Conservation (phyloP, 2,888 invertebrate genomes). For the Sminthurides aquaticus region DNA sequence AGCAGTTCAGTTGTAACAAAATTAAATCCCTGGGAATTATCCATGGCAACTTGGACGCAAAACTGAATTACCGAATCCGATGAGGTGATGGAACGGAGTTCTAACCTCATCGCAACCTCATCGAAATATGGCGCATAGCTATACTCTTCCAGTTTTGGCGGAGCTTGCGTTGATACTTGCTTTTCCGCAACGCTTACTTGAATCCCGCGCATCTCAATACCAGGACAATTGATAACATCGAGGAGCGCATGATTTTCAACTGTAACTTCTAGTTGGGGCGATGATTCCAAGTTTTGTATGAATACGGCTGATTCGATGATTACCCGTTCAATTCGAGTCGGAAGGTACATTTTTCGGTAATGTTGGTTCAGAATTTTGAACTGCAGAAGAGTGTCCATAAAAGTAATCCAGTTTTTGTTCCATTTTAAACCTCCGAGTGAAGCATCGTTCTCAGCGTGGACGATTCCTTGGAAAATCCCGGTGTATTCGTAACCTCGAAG, state of each 20-base stretch:
- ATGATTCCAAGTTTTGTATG: no score
- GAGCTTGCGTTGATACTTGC: constrained; percentile 55
- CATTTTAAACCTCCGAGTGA: constrained; percentile 52
- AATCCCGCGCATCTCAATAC: constrained; percentile 68
- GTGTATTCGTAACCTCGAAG: constrained; percentile 47
- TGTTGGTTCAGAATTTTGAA: constrained; percentile 64
- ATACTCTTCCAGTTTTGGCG: constrained; percentile 10
- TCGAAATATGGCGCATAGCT: constrained; percentile 18
- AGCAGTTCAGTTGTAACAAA: no score
- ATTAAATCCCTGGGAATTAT: neutral
- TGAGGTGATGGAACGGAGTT: constrained; percentile 51
- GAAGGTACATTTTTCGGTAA: constrained; percentile 63
- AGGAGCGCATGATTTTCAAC: constrained; percentile 52
- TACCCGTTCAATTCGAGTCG: constrained; percentile 65
- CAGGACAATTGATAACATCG: constrained; percentile 57
- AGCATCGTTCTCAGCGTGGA: constrained; percentile 45
- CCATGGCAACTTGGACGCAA: neutral
- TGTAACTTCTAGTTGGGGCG: no score
- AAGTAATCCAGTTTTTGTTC: constrained; percentile 78
- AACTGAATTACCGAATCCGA: neutral
- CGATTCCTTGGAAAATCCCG: constrained; percentile 47
- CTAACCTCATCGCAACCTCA: no score
- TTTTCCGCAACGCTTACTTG: constrained; percentile 67
- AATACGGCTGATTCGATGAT: constrained; percentile 56
- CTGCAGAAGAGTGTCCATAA: constrained; percentile 84